Evolutionary conservation across 2,888 invertebrate species (phyloP).

Genomic region (Spisula solida): DNA sequence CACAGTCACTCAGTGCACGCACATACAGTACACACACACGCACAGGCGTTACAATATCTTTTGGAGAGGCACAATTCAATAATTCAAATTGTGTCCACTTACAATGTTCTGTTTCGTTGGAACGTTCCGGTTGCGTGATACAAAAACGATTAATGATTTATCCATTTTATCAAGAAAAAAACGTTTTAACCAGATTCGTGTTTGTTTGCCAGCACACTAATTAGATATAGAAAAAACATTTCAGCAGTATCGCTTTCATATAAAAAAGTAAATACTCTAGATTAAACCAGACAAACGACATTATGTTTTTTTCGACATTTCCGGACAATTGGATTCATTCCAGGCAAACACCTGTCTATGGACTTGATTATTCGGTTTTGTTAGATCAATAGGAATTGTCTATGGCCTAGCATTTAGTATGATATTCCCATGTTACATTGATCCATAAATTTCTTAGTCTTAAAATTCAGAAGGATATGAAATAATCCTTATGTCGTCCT

Average conservation of each 20-base stretch:
- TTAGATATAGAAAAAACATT: background rate
- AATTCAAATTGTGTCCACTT: no score
- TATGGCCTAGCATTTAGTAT: background rate
- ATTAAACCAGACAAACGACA: background rate
- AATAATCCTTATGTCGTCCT: background rate
- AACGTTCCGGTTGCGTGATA: background rate
- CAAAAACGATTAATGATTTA: background rate
- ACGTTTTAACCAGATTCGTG: background rate
- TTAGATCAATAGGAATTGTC: background rate
- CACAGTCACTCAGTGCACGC: no score
- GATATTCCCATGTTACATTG: conserved; percentile 9
- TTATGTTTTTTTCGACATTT: background rate
- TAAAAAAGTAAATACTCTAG: conserved; percentile 12
- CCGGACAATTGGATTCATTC: conserved; percentile 10
- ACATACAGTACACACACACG: no score
- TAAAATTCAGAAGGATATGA: conserved; percentile 13
- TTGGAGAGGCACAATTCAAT: no score
- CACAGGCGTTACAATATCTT: no score
- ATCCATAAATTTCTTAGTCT: conserved; percentile 1
- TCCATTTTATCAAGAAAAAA: background rate
- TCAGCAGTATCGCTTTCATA: background rate
- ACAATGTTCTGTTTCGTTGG: background rate
- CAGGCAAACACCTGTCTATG: background rate
- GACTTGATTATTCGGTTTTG: background rate
- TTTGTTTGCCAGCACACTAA: background rate